These are phyloP conservation scores for Falco peregrinus DNA, from an alignment of 2,797 vertebrate genomes.

Conservation along the genomic window DNA sequence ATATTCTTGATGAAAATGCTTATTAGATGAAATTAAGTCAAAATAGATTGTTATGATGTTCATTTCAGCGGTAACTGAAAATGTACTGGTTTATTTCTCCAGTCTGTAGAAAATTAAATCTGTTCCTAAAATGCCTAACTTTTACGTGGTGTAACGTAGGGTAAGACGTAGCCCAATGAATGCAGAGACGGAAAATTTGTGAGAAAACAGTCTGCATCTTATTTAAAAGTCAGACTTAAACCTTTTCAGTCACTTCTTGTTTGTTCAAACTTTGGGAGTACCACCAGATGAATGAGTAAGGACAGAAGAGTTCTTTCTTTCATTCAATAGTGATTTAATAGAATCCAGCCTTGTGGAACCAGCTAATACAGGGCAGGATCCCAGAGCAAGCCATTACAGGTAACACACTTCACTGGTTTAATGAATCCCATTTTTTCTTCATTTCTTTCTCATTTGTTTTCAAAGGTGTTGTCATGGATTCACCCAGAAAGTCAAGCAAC, in stretches of 20 bases:
- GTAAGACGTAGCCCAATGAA: neutral
- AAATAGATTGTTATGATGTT: neutral
- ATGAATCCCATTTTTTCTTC: neutral
- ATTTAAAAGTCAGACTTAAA: neutral
- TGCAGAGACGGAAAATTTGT: neutral
- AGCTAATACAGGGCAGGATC: neutral
- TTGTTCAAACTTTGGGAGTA: neutral
- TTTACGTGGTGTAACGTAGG: neutral
- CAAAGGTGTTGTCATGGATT: slow-evolving; percentile 95
- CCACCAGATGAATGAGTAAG: neutral
- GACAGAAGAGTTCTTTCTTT: neutral
- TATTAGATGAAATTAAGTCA: neutral
- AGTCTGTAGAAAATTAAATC: neutral
- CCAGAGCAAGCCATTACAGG: neutral
- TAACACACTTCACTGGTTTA: neutral
- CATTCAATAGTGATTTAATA: neutral
- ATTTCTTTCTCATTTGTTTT: neutral
- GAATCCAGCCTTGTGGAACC: neutral
- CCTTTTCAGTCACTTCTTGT: neutral
- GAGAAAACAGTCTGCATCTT: neutral
- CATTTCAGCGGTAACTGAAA: neutral
- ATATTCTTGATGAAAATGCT: neutral
- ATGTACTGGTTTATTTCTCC: neutral
- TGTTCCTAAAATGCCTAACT: neutral
- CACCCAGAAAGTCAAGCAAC: slow-evolving; percentile 98